These are phyloP conservation scores for Luehdorfia chinensis DNA, from an alignment of 1,140 invertebrate species.

Conservation along the genomic window DNA sequence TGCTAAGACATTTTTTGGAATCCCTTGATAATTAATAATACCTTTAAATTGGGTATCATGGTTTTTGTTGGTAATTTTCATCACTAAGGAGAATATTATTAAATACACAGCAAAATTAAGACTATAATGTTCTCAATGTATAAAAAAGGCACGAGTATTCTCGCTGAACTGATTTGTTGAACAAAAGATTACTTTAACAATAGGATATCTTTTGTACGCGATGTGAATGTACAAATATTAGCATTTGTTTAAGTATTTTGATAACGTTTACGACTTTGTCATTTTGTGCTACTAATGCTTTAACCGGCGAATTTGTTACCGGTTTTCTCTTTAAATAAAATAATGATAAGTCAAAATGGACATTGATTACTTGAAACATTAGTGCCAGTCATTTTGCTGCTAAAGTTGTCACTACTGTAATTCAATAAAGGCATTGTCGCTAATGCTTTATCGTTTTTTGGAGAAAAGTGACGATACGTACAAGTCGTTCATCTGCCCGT, in stretches of 20 bases:
- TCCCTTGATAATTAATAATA: no score
- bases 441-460: no score
- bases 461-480: no score
- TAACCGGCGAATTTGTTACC: neutral
- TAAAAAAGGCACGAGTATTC: neutral
- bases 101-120: no score
- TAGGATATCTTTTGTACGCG: neutral
- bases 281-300: neutral
- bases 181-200: neutral
- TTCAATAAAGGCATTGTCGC: no score
- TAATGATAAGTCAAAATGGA: neutral
- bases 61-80: slow-evolving; percentile 6
- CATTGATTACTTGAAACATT: no score
- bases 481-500: no score
- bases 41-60: neutral
- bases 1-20: neutral
- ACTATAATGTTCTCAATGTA: neutral
- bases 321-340: neutral
- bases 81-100: neutral
- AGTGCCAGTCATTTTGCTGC: no score
- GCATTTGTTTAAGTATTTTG: neutral
- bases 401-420: no score
- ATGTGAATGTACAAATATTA: slow-evolving; percentile 6
- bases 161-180: neutral
- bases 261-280: slow-evolving; percentile 13